Percentiles rank a stretch among this genome's conserved stretches.
Evolutionary conservation across 2,113 vertebrate genomes (phyloP).

Genomic region (Microcebus tavaratra): DNA sequence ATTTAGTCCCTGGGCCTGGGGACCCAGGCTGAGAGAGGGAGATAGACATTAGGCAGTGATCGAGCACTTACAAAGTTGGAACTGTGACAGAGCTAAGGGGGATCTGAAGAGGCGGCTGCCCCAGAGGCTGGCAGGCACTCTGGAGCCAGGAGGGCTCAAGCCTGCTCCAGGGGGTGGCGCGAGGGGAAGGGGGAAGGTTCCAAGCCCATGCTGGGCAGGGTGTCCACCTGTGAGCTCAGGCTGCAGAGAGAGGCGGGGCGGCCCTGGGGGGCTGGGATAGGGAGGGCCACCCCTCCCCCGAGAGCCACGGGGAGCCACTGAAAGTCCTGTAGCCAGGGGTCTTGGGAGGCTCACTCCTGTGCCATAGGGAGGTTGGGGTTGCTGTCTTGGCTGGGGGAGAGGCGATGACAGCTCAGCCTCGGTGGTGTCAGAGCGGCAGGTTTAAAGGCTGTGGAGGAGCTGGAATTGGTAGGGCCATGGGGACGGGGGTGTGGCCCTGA

Average conservation of each 20-base stretch:
- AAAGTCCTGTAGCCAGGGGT: no score
- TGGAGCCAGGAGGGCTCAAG: neutral
- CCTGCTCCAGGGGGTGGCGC: neutral
- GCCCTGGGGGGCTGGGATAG: neutral
- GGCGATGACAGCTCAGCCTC: neutral
- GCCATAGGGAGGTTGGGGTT: neutral
- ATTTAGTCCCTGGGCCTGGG: neutral
- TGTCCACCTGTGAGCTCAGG: neutral
- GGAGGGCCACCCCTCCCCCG: neutral
- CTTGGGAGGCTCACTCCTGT: rapidly evolving
- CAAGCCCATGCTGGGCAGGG: neutral
- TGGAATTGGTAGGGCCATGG: neutral
- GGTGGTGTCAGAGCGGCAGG: neutral
- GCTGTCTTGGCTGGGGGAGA: neutral
- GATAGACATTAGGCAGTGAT: neutral
- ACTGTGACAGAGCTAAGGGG: neutral
- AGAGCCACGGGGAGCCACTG: neutral
- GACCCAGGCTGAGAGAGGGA: neutral
- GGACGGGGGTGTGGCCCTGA: neutral
- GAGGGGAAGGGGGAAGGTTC: neutral
- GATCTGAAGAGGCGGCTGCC: neutral
- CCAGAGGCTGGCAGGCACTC: neutral
- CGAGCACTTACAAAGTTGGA: neutral
- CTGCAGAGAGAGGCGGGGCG: neutral
- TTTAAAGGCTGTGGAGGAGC: neutral